Evolutionary conservation across 23 tunicate genomes (phyloP).

Genomic region (Halocynthia roretzi): DNA sequence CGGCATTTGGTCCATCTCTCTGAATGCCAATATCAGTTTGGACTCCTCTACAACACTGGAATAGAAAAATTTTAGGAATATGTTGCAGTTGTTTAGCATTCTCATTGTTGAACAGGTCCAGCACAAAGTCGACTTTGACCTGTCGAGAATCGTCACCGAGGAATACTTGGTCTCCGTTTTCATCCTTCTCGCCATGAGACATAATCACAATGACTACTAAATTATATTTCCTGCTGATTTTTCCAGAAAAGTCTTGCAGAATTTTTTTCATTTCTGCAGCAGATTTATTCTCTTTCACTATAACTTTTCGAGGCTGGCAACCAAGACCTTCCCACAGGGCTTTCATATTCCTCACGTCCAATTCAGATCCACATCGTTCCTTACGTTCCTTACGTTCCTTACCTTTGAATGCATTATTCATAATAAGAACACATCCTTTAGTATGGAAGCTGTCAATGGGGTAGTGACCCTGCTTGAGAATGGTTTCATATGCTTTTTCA

Average conservation of each 20-base stretch:
- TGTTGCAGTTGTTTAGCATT: conserved; percentile 28
- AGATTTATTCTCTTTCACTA: conserved; percentile 11
- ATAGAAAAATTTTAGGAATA: conserved; percentile 57
- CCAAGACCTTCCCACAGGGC: conserved; percentile 39
- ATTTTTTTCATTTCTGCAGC: conserved; percentile 13
- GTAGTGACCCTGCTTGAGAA: too few species aligned
- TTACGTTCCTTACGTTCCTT: background rate
- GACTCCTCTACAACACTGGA: conserved; percentile 59
- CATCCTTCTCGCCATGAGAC: conserved; percentile 42
- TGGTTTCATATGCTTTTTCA: too few species aligned
- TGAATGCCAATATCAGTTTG: background rate
- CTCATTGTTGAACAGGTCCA: conserved; percentile 46
- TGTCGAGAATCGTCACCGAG: conserved; percentile 24
- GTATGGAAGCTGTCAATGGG: background rate
- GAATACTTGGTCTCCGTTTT: conserved; percentile 17
- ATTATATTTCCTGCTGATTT: conserved; percentile 2
- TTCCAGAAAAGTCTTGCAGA: conserved; percentile 18
- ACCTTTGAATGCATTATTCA: conserved; percentile 34
- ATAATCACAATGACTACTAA: conserved; percentile 48
- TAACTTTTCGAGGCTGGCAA: background rate
- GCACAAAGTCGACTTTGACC: conserved; percentile 25
- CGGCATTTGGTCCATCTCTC: background rate
- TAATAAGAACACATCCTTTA: conserved; percentile 49
- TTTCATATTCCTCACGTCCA: conserved; percentile 27
- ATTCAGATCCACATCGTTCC: conserved; percentile 32